Conservation (phyloP, 2,888 invertebrate genomes). For the Adela reaumurella region DNA sequence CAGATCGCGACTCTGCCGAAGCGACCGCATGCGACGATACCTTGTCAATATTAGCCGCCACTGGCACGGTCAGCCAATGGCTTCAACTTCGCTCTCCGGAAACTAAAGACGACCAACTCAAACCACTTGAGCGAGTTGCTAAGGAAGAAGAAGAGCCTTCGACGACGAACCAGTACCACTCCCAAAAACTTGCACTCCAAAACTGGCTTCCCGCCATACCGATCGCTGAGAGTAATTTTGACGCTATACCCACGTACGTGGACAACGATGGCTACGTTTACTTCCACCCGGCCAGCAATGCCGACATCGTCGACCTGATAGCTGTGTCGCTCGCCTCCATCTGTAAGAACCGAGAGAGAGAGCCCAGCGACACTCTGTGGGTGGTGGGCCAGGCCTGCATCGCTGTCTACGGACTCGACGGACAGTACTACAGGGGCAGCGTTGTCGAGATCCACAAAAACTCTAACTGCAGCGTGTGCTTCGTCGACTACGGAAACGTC, state of each 20-base stretch:
- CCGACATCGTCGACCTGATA: constrained; percentile 30
- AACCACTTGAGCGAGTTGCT: too few species aligned
- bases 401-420: constrained; percentile 62
- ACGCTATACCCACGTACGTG: constrained; percentile 57
- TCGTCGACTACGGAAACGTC: constrained; percentile 81
- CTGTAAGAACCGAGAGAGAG: too few species aligned
- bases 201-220: constrained; percentile 61
- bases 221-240: constrained; percentile 48
- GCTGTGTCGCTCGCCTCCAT: constrained; percentile 25
- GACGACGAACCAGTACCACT: constrained; percentile 7
- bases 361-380: too few species aligned
- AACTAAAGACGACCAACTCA: too few species aligned
- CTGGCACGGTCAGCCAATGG: constrained; percentile 36
- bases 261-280: constrained; percentile 45
- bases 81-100: constrained; percentile 18
- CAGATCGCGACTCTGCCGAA: constrained; percentile 17
- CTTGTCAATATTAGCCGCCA: constrained; percentile 32
- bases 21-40: constrained; percentile 17
- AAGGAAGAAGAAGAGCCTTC: too few species aligned
- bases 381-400: constrained; percentile 63
- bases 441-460: constrained; percentile 40
- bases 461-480: constrained; percentile 53
- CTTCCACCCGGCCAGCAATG: constrained; percentile 21
- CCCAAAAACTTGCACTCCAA: constrained; percentile 3
- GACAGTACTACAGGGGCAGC: constrained; percentile 68